phyloP scores from a whole-genome alignment of 1,140 invertebrate genomes.

The Calycopis cecrops region DNA sequence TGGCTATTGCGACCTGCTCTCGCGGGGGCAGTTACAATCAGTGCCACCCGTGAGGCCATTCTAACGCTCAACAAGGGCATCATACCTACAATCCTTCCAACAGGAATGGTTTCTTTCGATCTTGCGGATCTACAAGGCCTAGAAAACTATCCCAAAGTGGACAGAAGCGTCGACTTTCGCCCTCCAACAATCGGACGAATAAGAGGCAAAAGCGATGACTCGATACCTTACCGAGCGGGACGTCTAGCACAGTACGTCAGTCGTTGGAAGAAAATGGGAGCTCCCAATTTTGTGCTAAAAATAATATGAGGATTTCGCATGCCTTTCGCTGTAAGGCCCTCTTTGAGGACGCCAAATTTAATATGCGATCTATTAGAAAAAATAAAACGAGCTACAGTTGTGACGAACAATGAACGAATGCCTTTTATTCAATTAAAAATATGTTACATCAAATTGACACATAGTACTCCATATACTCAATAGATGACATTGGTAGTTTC shows the following conservation, averaged over 20 bases:
- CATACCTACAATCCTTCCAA: background rate
- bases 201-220: constrained; percentile 23
- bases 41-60: background rate
- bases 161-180: background rate
- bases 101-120: constrained; percentile 4
- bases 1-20: constrained; percentile 8
- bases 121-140: background rate
- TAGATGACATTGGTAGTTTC: too few species aligned
- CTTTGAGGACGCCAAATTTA: constrained; percentile 16
- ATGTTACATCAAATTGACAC: too few species aligned
- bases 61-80: too few species aligned
- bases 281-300: constrained; percentile 23
- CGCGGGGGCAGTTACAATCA: constrained; percentile 19
- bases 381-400: constrained; percentile 14
- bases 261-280: constrained; percentile 22
- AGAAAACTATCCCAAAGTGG: background rate
- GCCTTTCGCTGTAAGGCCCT: constrained; percentile 18
- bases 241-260: constrained; percentile 14
- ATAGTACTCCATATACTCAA: too few species aligned
- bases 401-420: too few species aligned
- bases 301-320: constrained; percentile 34
- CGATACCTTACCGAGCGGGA: constrained; percentile 21
- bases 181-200: background rate
- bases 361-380: constrained; percentile 13
- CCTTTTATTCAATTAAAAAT: too few species aligned